Evolutionary conservation across 2,113 vertebrate genomes (phyloP).

Genomic region (Bufo gargarizans): DNA sequence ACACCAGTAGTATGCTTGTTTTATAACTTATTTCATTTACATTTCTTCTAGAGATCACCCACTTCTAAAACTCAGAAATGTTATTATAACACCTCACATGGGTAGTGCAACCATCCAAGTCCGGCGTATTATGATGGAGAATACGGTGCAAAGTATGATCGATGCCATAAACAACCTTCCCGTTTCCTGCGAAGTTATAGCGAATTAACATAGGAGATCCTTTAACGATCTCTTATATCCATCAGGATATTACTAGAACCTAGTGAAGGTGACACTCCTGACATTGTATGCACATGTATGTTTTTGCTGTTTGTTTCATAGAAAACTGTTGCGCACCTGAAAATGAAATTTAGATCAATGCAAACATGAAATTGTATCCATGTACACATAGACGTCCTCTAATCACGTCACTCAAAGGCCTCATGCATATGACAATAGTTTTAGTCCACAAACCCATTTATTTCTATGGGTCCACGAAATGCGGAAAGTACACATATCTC

Average conservation of each 20-base stretch:
- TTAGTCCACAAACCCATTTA: too few species aligned
- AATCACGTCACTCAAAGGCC: too few species aligned
- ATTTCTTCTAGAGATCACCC: conserved; percentile 64
- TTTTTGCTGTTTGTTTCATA: too few species aligned
- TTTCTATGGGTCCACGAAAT: too few species aligned
- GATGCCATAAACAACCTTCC: conserved; percentile 62
- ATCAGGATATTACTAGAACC: background rate
- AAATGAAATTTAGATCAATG: background rate
- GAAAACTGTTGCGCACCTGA: background rate
- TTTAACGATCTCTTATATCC: background rate
- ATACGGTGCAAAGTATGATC: conserved; percentile 63
- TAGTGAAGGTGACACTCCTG: background rate
- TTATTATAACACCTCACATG: conserved; percentile 66
- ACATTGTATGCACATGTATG: background rate
- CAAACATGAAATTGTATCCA: background rate
- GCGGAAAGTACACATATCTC: too few species aligned
- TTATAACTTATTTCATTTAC: conserved; percentile 53
- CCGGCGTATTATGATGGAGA: conserved; percentile 61
- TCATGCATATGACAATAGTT: too few species aligned
- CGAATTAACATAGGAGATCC: background rate
- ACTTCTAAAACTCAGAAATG: conserved; percentile 66
- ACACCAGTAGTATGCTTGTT: background rate
- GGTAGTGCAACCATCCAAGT: conserved; percentile 63
- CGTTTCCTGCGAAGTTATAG: conserved; percentile 65
- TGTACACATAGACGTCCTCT: too few species aligned